phyloP scores from a whole-genome alignment of 92 coral and sea anemone genomes.

The Epizoanthus rinbou region DNA sequence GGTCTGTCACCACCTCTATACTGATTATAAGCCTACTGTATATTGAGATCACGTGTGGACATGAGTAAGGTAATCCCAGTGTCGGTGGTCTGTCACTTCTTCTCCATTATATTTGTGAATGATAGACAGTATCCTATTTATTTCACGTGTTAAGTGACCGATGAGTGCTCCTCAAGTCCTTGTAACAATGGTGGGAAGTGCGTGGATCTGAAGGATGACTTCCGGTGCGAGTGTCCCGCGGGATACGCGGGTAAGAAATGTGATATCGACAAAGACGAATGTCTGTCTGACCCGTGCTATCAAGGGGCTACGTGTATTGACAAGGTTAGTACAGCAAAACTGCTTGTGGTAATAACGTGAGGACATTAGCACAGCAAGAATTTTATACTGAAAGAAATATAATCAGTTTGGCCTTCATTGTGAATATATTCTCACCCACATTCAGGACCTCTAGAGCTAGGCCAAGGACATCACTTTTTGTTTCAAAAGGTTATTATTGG shows the following conservation, averaged over 20 bases:
- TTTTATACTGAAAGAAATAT: neutral
- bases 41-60: too few species aligned
- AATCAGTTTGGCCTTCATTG: neutral
- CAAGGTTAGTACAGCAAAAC: slow-evolving; percentile 60
- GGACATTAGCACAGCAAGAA: neutral
- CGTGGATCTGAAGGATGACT: slow-evolving; percentile 71
- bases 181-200: slow-evolving; percentile 93
- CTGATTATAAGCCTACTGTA: too few species aligned
- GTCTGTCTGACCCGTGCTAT: slow-evolving; percentile 95
- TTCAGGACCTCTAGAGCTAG: too few species aligned
- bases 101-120: too few species aligned
- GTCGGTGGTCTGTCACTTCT: too few species aligned
- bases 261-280: slow-evolving; percentile 81
- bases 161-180: slow-evolving; percentile 91
- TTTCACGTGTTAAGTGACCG: slow-evolving; percentile 56
- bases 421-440: neutral
- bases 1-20: too few species aligned
- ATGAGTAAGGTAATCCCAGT: too few species aligned
- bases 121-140: too few species aligned
- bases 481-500: too few species aligned
- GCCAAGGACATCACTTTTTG: too few species aligned
- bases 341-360: too few species aligned
- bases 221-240: slow-evolving; percentile 73
- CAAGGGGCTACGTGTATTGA: slow-evolving; percentile 93
- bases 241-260: slow-evolving; percentile 90